Conservation (phyloP, 2,888 invertebrate species). For the Sylvicola cinctus region DNA sequence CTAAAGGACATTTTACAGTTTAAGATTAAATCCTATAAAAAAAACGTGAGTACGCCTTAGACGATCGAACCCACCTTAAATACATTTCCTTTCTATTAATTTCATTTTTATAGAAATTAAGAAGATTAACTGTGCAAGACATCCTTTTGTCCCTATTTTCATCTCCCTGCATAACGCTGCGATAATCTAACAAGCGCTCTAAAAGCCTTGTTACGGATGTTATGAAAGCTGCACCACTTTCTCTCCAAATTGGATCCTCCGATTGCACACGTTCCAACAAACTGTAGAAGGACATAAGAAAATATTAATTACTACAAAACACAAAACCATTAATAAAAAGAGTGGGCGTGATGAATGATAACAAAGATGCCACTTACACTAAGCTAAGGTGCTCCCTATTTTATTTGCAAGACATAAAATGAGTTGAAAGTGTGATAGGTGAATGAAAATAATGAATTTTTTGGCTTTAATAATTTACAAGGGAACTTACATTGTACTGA, state of each 20-base stretch:
- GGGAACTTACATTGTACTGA: constrained; percentile 79
- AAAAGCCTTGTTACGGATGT: constrained; percentile 75
- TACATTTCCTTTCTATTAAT: constrained; percentile 93
- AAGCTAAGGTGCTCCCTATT: constrained; percentile 78
- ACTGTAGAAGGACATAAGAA: constrained; percentile 33
- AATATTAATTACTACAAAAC: constrained; percentile 2
- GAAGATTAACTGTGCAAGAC: constrained; percentile 87
- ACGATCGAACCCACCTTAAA: constrained; percentile 28
- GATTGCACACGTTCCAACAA: constrained; percentile 67
- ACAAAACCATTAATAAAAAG: no score
- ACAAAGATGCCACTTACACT: constrained; percentile 47
- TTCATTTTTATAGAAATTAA: constrained; percentile 92
- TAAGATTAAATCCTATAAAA: not conserved
- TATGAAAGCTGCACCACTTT: constrained; percentile 80
- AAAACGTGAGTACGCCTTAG: not conserved
- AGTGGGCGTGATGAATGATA: no score
- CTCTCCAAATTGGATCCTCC: constrained; percentile 73
- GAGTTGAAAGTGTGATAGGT: not conserved
- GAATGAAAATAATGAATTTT: constrained; percentile 3
- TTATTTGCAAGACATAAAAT: constrained; percentile 3
- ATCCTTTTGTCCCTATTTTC: constrained; percentile 88
- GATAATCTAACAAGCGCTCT: constrained; percentile 78
- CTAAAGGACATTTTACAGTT: constrained; percentile 16
- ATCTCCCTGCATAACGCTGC: constrained; percentile 87
- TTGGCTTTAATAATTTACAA: no score